These are phyloP conservation scores for Podocnemis expansa DNA, from an alignment of 2,113 vertebrate species.

Conservation along the genomic window DNA sequence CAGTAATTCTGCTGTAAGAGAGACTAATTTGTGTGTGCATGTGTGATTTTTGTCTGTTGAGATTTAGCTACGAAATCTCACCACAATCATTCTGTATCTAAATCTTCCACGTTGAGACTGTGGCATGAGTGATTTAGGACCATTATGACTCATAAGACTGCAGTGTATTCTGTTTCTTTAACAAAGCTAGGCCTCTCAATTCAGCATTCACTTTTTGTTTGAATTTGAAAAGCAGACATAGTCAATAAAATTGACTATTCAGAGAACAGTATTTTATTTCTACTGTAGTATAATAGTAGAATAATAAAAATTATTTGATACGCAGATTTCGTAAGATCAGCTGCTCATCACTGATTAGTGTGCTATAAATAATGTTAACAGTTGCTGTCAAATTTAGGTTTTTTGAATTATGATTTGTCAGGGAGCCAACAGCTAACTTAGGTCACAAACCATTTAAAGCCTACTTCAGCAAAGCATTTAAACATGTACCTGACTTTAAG, in stretches of 20 bases:
- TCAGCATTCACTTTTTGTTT: neutral
- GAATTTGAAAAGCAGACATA: neutral
- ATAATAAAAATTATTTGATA: neutral
- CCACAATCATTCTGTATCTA: neutral
- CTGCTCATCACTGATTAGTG: neutral
- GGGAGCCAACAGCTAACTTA: neutral
- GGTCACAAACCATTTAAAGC: neutral
- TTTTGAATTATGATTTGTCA: neutral
- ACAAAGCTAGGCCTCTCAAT: neutral
- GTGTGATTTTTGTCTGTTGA: neutral
- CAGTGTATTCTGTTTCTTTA: neutral
- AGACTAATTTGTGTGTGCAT: neutral
- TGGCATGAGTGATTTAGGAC: neutral
- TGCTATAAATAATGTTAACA: neutral
- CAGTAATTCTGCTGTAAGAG: neutral
- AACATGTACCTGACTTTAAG: neutral
- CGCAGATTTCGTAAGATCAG: neutral
- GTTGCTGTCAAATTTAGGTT: neutral
- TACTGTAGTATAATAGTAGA: neutral
- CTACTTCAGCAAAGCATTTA: neutral
- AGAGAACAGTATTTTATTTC: neutral
- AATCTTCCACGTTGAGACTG: neutral
- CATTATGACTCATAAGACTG: accelerated
- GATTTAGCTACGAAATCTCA: neutral
- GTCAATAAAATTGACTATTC: neutral